Base-by-base conservation (phyloP, 1,140 invertebrate species). In the Euborellia annulipes region DNA sequence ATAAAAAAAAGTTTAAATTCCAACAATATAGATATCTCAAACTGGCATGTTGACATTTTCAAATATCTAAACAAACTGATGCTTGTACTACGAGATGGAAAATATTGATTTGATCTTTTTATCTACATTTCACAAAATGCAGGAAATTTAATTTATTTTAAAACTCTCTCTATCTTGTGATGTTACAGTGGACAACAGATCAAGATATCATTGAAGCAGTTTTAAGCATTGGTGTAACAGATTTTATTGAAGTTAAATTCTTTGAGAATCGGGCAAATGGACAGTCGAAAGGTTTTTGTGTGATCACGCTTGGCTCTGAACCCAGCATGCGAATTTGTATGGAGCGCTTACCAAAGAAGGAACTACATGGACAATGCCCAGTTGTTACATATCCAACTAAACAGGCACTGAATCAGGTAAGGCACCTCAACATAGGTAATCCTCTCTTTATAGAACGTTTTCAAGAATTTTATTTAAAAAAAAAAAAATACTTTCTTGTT, bases 211-310 rank as follows among this genome's bases (percentile, higher is more conserved):
- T 81, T 22, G 85, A 94, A 68, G 79, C 85, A 2, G 74, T 96
- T 45, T 72, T 75, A 40, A 78, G 78, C 49, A 71, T 96, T 52
- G 94, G 93, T 17, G 83, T 98, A 2, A 76, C 71, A 47, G 96
- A 99, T 64, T 81, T 99, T 53, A 72, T 94, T 50, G 96, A 98
- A 62, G 90, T 98, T 11, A 98, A 98, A 67, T 99, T 99, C 66
- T 96, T 97, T 70, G 95, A 99, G 67, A 98, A 99, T 68, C 77
- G 95, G 55, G 86, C 89, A 9, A 99, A 99, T 73, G 96, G 96
- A 20, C 95, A 98, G 64, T 96, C 91, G 0, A 98, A 98, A 73
- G 96, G 96, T 36, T 94, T 94, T 64, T 94, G 90, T 62, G 80
- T 92, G 14, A 79, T 95, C 52, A 86, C 87, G 2, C 68, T 96